phyloP scores from a whole-genome alignment of 2,797 vertebrate genomes.

The Vespertilio murinus region DNA sequence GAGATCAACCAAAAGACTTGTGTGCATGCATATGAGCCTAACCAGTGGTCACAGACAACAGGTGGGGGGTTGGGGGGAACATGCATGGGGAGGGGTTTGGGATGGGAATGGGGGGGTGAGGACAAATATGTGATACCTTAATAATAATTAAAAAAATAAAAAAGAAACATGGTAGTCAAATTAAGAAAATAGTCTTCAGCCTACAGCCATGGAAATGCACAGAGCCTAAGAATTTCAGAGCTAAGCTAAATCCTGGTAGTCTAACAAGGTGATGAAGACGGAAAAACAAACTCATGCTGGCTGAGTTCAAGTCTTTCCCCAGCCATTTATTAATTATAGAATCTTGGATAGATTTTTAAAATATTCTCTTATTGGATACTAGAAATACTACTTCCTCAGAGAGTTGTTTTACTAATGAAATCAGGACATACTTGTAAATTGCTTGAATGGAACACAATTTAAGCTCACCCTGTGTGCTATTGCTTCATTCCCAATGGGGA shows the following conservation, averaged over 20 bases:
- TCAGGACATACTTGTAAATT: background rate
- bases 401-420: background rate
- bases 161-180: conserved; percentile 56
- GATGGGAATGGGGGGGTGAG: no score
- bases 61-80: no score
- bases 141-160: no score
- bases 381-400: background rate
- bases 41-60: no score
- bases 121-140: no score
- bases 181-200: conserved; percentile 68
- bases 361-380: background rate
- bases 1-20: no score
- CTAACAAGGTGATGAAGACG: background rate
- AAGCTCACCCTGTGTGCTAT: background rate
- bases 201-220: conserved; percentile 66
- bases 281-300: background rate
- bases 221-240: conserved; percentile 42
- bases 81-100: no score
- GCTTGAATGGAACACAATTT: background rate
- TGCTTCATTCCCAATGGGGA: background rate
- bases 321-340: background rate
- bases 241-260: background rate
- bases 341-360: background rate
- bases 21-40: no score
- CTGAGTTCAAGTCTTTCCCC: background rate